Conservation (phyloP, 2,888 invertebrate genomes). For the Homarus gammarus region DNA sequence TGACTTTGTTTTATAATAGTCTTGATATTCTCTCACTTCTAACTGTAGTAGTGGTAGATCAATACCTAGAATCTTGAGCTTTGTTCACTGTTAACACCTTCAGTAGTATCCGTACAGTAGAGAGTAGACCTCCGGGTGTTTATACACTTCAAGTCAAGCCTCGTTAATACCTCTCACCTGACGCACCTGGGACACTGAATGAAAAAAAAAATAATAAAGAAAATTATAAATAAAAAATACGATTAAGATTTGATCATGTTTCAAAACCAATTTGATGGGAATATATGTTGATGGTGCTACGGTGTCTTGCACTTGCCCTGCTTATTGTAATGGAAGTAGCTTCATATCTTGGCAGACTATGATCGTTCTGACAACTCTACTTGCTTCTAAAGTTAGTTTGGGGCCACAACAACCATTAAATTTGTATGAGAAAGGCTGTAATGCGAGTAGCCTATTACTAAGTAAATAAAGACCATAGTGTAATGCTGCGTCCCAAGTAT, state of each 20-base stretch:
- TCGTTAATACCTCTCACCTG: background rate
- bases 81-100: constrained; percentile 4
- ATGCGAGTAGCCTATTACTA: too few species aligned
- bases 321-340: too few species aligned
- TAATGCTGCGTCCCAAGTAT: too few species aligned
- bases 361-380: too few species aligned
- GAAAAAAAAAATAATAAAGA: background rate
- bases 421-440: too few species aligned
- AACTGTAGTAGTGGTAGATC: constrained; percentile 30
- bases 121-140: constrained; percentile 33
- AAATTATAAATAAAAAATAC: background rate
- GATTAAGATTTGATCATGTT: background rate
- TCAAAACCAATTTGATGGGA: too few species aligned
- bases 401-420: too few species aligned
- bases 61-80: constrained; percentile 4
- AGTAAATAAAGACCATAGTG: too few species aligned
- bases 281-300: too few species aligned
- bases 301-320: too few species aligned
- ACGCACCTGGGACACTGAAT: background rate
- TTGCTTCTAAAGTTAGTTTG: too few species aligned
- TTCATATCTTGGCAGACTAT: too few species aligned
- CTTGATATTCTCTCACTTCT: constrained; percentile 23
- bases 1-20: background rate
- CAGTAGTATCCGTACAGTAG: constrained; percentile 12
- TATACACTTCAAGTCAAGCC: constrained; percentile 28